A percentile compares a stretch with the other conserved stretches of the same genome.
phyloP scores from a whole-genome alignment of 2,888 invertebrate genomes.

The Cyclophora albipunctata region DNA sequence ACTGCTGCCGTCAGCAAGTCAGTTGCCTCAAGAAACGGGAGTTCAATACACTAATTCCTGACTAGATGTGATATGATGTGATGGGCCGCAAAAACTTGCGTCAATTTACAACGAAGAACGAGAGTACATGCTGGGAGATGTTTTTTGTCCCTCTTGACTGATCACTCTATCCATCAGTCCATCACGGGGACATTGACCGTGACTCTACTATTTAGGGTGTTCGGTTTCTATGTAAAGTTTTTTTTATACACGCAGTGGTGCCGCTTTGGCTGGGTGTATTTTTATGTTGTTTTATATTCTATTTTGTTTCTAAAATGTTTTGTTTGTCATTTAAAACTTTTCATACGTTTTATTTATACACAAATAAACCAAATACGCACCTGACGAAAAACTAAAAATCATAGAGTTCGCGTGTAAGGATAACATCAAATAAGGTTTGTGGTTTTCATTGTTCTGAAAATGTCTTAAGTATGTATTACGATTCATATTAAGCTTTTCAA shows the following conservation, averaged over 20 bases:
- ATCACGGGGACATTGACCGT: constrained; percentile 67
- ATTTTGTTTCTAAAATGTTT: too few species aligned
- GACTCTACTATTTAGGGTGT: constrained; percentile 54
- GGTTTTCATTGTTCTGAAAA: too few species aligned
- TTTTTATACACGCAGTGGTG: constrained; percentile 3
- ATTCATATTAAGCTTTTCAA: too few species aligned
- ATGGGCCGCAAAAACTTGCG: constrained; percentile 53
- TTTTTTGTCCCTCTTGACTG: constrained; percentile 61
- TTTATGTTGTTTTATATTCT: background rate
- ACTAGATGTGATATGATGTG: constrained; percentile 32
- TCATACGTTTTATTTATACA: too few species aligned
- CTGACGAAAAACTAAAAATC: too few species aligned
- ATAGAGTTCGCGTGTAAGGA: too few species aligned
- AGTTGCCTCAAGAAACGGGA: constrained; percentile 34
- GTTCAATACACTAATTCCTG: constrained; percentile 52
- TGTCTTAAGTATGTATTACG: too few species aligned
- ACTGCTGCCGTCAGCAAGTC: constrained; percentile 40
- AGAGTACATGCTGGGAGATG: constrained; percentile 42
- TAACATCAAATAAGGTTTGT: too few species aligned
- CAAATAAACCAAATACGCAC: too few species aligned
- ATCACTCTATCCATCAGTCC: constrained; percentile 52
- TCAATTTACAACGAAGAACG: constrained; percentile 46
- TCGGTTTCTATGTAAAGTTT: constrained; percentile 35
- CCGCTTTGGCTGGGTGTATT: constrained; percentile 1
- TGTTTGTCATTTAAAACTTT: too few species aligned